Evolutionary conservation across 2,888 invertebrate genomes (phyloP), one percentile per base, ranked within the genome.

Genomic region (Xestia xanthographa): DNA sequence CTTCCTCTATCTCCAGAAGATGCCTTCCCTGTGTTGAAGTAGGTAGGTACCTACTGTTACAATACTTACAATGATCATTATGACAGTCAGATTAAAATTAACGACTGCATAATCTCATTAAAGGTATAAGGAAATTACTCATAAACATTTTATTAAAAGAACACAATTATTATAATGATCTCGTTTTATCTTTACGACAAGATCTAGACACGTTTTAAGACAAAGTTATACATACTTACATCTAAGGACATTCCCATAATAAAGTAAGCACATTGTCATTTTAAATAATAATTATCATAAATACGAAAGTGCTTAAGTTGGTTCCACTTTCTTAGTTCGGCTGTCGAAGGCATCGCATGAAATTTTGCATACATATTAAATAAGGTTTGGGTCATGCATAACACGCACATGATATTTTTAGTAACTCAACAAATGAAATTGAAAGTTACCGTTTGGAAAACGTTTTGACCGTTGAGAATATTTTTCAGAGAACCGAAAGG

Each of bases 171-270:
- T 74, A 68, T 65, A 68, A 74, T 80, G 9, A 56, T 66, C 45
- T 45, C 20, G 34, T 38, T 53, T 60, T 80, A 80, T 70, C 79
- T 80, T 80, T 48, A 75, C 14, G 60, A 29, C 75, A 26, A 62
- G 26, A 80, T 80, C 75, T 80, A 66, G 45, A 45, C 45, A 34
- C 60, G 43, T 50, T 68, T 68, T 12, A 41, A 56, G 26, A 26
- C 38, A 53, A 68, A 68, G 29, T 67, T 65, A 72, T 41, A 14
- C n/a, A 5, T 26, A 34, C 34, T 34, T 34, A 34, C 34, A 34
- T 34, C 22, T 48, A 62, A 68, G 58, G 66, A 71, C 80, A 65
- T 50, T n/a, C 20, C 20, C 48, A 58, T 26, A 56, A 17, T 20
- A 26, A n/a, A 50, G 17, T 22, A 56, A 4, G 67, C 34, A 34